These are phyloP conservation scores for Synanceia verrucosa DNA, from an alignment of 2,797 vertebrate species.

Conservation along the genomic window DNA sequence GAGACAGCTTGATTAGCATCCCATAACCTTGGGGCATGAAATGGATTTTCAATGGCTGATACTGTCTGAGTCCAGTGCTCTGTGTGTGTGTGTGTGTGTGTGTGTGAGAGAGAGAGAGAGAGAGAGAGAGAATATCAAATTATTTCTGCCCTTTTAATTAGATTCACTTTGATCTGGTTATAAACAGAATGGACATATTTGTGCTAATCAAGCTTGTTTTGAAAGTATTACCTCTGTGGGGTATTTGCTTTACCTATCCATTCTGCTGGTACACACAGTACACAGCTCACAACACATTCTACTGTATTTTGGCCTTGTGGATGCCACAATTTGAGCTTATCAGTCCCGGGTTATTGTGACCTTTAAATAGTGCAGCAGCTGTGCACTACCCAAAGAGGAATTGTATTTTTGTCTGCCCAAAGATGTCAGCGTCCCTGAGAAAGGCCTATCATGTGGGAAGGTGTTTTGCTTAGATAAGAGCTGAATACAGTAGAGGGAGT, in stretches of 20 bases:
- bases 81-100: neutral
- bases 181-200: slow-evolving; percentile 18
- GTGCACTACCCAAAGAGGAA: slow-evolving; percentile 63
- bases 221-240: slow-evolving; percentile 1
- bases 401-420: slow-evolving; percentile 71
- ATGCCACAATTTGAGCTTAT: slow-evolving; percentile 66
- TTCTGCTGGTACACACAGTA: slow-evolving; percentile 20
- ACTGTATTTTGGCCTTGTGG: slow-evolving; percentile 51
- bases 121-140: slow-evolving; percentile 8
- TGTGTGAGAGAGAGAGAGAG: too few species aligned
- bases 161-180: slow-evolving; percentile 13
- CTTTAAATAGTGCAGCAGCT: slow-evolving; percentile 73
- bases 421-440: slow-evolving; percentile 74
- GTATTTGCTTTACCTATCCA: slow-evolving; percentile 1
- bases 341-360: slow-evolving; percentile 75
- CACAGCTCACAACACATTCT: slow-evolving; percentile 30
- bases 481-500: slow-evolving; percentile 53
- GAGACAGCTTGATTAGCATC: slow-evolving; percentile 70
- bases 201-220: slow-evolving; percentile 7
- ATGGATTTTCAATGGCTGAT: slow-evolving; percentile 62
- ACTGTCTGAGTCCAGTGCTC: slow-evolving; percentile 26
- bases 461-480: slow-evolving; percentile 85
- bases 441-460: slow-evolving; percentile 73
- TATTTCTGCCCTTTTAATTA: slow-evolving; percentile 19
- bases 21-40: slow-evolving; percentile 64